Evolutionary conservation across 2,113 vertebrate species (phyloP).

Genomic region (Miniopterus natalensis): DNA sequence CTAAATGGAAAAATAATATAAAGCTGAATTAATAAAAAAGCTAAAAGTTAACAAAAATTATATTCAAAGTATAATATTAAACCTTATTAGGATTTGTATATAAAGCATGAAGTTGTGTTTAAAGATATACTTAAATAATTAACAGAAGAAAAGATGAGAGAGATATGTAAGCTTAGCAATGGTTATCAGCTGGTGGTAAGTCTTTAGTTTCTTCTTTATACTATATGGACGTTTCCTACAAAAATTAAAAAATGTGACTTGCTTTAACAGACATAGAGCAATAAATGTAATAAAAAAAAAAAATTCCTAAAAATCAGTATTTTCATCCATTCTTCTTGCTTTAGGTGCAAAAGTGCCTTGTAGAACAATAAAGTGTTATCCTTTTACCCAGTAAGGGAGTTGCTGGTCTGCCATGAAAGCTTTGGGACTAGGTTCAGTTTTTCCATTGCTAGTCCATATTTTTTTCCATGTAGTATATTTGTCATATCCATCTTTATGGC

Average conservation of each 20-base stretch:
- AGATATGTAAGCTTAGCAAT: neutral
- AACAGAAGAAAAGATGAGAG: neutral
- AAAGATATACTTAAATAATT: neutral
- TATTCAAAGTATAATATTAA: neutral
- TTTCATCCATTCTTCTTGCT: neutral
- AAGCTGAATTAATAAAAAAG: neutral
- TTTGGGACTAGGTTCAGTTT: constrained; percentile 98
- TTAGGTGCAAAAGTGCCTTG: neutral
- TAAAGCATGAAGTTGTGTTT: neutral
- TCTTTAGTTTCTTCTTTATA: neutral
- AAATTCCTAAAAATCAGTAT: neutral
- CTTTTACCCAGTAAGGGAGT: constrained; percentile 96
- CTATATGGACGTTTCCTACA: neutral
- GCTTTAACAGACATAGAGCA: neutral
- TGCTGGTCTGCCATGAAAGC: constrained; percentile 99
- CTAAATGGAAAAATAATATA: constrained; percentile 26
- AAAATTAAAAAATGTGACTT: constrained; percentile 6
- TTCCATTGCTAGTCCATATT: constrained; percentile 98
- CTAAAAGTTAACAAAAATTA: constrained; percentile 17
- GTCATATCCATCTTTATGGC: constrained; percentile 99
- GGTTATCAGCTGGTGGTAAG: neutral
- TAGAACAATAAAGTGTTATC: neutral
- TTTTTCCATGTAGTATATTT: constrained; percentile 96
- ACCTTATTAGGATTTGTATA: neutral
- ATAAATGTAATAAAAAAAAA: neutral